Evolutionary conservation across 2,888 invertebrate species (phyloP).

Genomic region (Cistogaster globosa): DNA sequence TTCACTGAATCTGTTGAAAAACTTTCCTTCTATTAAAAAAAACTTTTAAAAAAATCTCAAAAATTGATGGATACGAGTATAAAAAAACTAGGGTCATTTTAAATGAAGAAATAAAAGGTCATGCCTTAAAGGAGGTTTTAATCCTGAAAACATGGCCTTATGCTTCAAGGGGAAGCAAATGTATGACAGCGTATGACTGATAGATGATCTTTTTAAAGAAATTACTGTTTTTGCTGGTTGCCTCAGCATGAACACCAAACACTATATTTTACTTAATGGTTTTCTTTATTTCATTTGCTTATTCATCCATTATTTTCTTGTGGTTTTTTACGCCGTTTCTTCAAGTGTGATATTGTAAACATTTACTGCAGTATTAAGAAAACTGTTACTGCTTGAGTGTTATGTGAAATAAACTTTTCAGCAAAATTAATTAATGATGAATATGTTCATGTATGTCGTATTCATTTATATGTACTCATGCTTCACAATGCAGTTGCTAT

Average conservation of each 20-base stretch:
- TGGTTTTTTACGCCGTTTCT: conserved; percentile 1
- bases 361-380: background rate
- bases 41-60: too few species aligned
- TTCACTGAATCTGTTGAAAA: too few species aligned
- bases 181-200: too few species aligned
- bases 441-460: background rate
- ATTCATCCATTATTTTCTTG: conserved; percentile 19
- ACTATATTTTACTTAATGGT: background rate
- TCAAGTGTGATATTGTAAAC: conserved; percentile 19
- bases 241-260: background rate
- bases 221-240: conserved; percentile 10
- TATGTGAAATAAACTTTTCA: conserved; percentile 16
- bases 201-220: background rate
- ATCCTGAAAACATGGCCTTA: too few species aligned
- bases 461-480: conserved; percentile 14
- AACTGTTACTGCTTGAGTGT: background rate
- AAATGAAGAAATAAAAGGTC: too few species aligned
- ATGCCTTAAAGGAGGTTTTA: too few species aligned
- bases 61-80: too few species aligned
- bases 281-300: conserved; percentile 17
- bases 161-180: too few species aligned
- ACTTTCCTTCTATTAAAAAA: too few species aligned
- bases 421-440: conserved; percentile 21
- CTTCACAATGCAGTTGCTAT: conserved; percentile 40
- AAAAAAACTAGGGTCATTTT: too few species aligned